phyloP scores from a whole-genome alignment of 64 coral and sea anemone species.

The Stylophora pistillata region DNA sequence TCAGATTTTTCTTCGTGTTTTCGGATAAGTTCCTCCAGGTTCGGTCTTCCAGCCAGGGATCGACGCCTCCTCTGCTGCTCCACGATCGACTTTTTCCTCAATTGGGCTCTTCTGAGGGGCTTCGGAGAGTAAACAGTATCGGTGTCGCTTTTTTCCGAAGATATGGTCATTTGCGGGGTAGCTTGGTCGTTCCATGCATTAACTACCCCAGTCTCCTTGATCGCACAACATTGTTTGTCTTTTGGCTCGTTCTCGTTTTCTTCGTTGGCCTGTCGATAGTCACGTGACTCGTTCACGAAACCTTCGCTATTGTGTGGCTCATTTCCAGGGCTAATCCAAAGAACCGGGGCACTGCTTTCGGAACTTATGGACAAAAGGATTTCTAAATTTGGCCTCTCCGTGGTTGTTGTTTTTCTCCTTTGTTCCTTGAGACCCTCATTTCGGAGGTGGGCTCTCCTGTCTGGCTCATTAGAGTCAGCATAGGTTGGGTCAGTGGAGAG shows the following conservation, averaged over 20 bases:
- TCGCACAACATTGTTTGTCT: background rate
- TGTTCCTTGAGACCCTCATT: background rate
- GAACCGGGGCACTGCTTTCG: background rate
- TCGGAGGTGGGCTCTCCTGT: slow-evolving; percentile 15
- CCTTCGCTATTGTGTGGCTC: background rate
- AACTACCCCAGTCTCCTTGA: background rate
- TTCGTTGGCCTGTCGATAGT: background rate
- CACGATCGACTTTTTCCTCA: slow-evolving; percentile 35
- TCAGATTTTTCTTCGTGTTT: background rate
- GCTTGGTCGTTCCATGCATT: background rate
- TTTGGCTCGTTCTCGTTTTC: background rate
- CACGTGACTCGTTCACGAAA: background rate
- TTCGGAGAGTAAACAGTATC: slow-evolving; percentile 12
- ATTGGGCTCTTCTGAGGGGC: slow-evolving; percentile 33
- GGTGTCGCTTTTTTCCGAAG: background rate
- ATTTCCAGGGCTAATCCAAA: background rate
- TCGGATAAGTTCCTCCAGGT: background rate
- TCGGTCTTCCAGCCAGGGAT: slow-evolving; percentile 8
- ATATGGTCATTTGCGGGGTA: background rate
- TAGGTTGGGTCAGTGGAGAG: background rate
- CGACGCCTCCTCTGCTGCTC: slow-evolving; percentile 26
- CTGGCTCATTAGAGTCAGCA: background rate
- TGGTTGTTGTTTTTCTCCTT: slow-evolving; percentile 6
- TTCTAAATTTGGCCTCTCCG: slow-evolving; percentile 34
- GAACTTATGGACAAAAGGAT: background rate